These are phyloP conservation scores for Lepetodrilus schrolli DNA, from an alignment of 2,888 invertebrate genomes.

Conservation along the genomic window DNA sequence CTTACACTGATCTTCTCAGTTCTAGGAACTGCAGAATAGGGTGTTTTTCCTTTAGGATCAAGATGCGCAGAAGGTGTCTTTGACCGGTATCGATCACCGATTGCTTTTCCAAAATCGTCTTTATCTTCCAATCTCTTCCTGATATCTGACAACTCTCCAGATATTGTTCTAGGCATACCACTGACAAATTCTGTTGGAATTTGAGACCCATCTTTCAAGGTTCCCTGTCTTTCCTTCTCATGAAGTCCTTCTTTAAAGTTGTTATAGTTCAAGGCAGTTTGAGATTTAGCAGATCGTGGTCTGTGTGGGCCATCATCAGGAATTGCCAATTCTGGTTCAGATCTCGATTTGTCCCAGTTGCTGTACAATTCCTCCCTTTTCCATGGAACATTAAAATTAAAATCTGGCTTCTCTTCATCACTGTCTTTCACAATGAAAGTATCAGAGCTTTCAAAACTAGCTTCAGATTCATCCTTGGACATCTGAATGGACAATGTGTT, in stretches of 20 bases:
- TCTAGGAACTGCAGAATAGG: constrained; percentile 1
- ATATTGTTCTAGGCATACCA: constrained; percentile 45
- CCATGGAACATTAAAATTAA: background rate
- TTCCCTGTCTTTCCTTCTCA: background rate
- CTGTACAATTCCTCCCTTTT: background rate
- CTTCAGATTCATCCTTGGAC: constrained; percentile 12
- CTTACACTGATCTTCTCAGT: background rate
- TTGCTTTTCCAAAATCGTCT: constrained; percentile 31
- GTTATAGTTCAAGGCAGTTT: constrained; percentile 35
- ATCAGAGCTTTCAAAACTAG: constrained; percentile 56
- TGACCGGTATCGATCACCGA: background rate
- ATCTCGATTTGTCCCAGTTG: constrained; percentile 43
- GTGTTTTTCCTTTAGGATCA: background rate
- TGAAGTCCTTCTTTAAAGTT: constrained; percentile 22
- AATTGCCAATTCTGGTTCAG: constrained; percentile 52
- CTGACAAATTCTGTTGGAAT: background rate
- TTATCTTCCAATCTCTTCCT: constrained; percentile 42
- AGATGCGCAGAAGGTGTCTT: constrained; percentile 10
- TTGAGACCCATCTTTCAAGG: background rate
- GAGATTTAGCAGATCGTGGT: constrained; percentile 57
- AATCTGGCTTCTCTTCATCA: constrained; percentile 50
- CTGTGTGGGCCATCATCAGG: constrained; percentile 35
- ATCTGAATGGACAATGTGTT: background rate
- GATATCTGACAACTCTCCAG: constrained; percentile 50
- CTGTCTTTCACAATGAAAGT: constrained; percentile 67